Percentiles rank a stretch among this genome's conserved stretches.
Evolutionary conservation across 2,113 vertebrate genomes (phyloP).

Genomic region (Macaca mulatta): DNA sequence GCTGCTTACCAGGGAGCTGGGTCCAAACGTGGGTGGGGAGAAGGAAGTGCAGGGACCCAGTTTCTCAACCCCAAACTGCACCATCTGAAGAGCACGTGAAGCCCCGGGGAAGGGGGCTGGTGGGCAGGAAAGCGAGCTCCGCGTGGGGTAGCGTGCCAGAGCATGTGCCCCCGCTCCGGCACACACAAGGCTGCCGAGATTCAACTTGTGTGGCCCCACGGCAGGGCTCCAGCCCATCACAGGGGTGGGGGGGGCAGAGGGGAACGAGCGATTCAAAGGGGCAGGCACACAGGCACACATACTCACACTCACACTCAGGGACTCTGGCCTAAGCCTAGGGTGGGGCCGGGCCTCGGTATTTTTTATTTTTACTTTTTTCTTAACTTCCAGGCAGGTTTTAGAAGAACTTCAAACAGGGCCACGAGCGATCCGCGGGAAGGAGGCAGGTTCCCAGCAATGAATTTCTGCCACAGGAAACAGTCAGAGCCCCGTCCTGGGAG

Average conservation of each 20-base stretch:
- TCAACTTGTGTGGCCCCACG: not conserved
- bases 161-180: fast-evolving
- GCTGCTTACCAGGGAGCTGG: not conserved
- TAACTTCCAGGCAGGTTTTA: not conserved
- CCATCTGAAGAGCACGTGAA: not conserved
- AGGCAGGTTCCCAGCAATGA: not conserved
- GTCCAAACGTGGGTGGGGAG: not conserved
- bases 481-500: not conserved
- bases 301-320: not conserved
- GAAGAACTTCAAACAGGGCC: not conserved
- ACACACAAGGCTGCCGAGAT: not conserved
- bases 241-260: too few relatives aligned
- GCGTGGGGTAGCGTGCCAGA: fast-evolving
- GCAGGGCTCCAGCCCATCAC: not conserved
- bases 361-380: not conserved
- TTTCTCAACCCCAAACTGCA: not conserved
- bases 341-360: not conserved
- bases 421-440: not conserved
- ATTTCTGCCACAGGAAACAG: not conserved
- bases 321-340: not conserved
- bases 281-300: fast-evolving
- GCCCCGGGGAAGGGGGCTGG: fast-evolving
- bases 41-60: not conserved
- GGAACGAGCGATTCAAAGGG: not conserved
- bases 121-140: not conserved